A percentile compares a stretch with the other conserved stretches of the same genome.
phyloP scores from a whole-genome alignment of 2,797 vertebrate species.

The Sebastes steindachneri region DNA sequence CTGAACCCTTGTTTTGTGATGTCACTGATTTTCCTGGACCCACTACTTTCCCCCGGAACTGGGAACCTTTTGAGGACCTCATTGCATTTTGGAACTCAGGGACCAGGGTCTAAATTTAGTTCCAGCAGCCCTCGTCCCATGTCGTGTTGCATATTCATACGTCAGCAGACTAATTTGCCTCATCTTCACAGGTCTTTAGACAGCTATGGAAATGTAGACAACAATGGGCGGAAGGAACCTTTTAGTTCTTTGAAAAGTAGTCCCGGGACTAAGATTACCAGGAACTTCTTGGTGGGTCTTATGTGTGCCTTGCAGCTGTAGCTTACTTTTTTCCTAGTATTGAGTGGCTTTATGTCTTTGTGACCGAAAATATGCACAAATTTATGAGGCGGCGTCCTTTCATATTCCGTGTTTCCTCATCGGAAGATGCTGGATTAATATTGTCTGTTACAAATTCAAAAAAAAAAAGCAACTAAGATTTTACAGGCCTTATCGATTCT shows the following conservation, averaged over 20 bases:
- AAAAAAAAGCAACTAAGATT: neutral
- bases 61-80: no score
- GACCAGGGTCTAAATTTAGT: no score
- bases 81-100: no score
- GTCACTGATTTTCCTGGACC: neutral
- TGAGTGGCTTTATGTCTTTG: neutral
- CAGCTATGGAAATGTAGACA: no score
- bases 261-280: no score
- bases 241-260: no score
- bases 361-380: neutral
- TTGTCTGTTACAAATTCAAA: neutral
- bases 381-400: neutral
- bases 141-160: no score
- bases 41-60: neutral
- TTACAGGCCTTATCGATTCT: slow-evolving; percentile 14
- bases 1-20: neutral
- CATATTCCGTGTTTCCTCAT: neutral
- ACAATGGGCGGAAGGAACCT: no score
- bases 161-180: no score
- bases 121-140: no score
- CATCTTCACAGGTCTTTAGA: no score
- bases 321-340: neutral
- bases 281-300: no score
- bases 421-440: neutral
- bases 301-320: neutral